phyloP scores from a whole-genome alignment of 2,797 vertebrate genomes.

The Odontamblyopus lacepedii region DNA sequence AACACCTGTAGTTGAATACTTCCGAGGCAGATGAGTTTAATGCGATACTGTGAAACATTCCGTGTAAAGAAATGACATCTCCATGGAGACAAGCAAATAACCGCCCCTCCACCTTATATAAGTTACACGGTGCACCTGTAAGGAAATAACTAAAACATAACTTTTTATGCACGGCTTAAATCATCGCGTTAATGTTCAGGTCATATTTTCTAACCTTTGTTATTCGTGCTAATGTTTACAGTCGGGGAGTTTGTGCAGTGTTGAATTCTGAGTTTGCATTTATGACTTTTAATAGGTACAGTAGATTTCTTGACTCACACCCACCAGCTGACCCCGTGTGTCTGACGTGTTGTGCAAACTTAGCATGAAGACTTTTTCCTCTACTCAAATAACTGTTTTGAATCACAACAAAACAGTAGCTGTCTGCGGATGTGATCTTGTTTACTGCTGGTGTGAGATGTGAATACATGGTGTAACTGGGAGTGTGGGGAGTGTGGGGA shows the following conservation, averaged over 20 bases:
- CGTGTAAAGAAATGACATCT: no score
- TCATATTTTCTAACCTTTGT: background rate
- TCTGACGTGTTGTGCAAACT: constrained; percentile 26
- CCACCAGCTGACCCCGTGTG: constrained; percentile 38
- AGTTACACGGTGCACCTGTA: no score
- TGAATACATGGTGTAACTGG: constrained; percentile 62
- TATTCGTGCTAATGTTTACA: background rate
- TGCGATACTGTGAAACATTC: no score
- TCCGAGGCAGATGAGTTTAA: no score
- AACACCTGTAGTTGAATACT: no score
- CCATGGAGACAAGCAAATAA: no score
- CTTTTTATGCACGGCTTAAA: background rate
- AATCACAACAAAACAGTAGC: constrained; percentile 17
- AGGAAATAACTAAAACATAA: no score
- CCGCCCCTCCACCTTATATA: no score
- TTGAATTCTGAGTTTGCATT: constrained; percentile 3
- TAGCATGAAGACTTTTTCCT: constrained; percentile 19
- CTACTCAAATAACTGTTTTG: constrained; percentile 13
- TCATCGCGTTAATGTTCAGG: background rate
- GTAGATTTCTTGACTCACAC: constrained; percentile 41
- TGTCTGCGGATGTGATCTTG: constrained; percentile 35
- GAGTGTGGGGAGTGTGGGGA: constrained; percentile 29
- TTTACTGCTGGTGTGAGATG: constrained; percentile 49
- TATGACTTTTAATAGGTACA: constrained; percentile 21
- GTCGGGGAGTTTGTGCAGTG: constrained; percentile 1